Evolutionary conservation across 1,140 invertebrate genomes (phyloP).

Genomic region (Drosophila tristis): DNA sequence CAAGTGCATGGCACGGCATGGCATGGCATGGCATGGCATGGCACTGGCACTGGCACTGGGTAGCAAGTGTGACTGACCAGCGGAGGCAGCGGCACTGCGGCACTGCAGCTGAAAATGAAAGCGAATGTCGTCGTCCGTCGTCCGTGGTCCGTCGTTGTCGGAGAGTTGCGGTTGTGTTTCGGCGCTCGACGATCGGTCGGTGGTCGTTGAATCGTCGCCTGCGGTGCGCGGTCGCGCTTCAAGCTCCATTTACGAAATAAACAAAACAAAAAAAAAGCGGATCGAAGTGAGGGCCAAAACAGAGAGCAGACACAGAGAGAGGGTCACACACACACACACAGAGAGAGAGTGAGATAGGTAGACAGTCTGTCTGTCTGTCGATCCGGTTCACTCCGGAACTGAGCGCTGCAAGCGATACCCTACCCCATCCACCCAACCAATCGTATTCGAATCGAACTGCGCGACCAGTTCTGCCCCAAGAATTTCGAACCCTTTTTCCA

Average conservation of each 20-base stretch:
- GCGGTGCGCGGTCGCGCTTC: slow-evolving; percentile 71
- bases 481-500: slow-evolving; percentile 51
- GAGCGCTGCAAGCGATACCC: slow-evolving; percentile 36
- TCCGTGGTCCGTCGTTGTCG: too few species aligned
- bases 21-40: slow-evolving; percentile 45
- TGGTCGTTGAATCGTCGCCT: slow-evolving; percentile 59
- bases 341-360: slow-evolving; percentile 13
- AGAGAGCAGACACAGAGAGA: background rate
- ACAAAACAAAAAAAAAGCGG: slow-evolving; percentile 19
- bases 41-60: slow-evolving; percentile 26
- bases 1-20: slow-evolving; percentile 53
- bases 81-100: slow-evolving; percentile 26
- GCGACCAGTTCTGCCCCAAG: slow-evolving; percentile 69
- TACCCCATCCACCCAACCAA: background rate
- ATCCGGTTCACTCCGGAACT: slow-evolving; percentile 17
- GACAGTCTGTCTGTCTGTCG: slow-evolving; percentile 34
- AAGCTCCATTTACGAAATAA: slow-evolving; percentile 68
- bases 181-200: slow-evolving; percentile 17
- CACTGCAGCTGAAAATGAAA: slow-evolving; percentile 67
- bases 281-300: slow-evolving; percentile 53
- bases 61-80: slow-evolving; percentile 70
- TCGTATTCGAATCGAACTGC: slow-evolving; percentile 43
- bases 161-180: slow-evolving; percentile 25
- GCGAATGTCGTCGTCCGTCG: slow-evolving; percentile 65
- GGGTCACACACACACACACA: background rate